Conservation (phyloP, 2,113 vertebrate genomes). For the Fukomys damarensis region DNA sequence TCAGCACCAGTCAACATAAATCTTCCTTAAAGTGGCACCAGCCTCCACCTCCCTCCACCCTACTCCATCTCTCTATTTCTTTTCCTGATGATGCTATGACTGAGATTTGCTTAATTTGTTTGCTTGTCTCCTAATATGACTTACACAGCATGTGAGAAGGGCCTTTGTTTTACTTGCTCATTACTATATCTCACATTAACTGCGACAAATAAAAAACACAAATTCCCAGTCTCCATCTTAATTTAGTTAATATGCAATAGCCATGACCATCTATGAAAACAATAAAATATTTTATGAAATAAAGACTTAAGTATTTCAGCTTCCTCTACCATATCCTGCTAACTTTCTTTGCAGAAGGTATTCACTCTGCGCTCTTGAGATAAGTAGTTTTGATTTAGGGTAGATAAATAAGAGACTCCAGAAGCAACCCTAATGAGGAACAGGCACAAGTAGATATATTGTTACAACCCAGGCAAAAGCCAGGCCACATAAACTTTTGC, state of each 20-base stretch:
- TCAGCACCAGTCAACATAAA: background rate
- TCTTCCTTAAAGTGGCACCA: background rate
- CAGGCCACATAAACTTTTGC: background rate
- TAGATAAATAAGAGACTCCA: background rate
- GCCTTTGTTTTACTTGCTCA: background rate
- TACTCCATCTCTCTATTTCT: background rate
- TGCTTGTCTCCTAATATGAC: background rate
- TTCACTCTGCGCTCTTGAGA: background rate
- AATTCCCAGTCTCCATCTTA: background rate
- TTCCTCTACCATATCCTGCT: background rate
- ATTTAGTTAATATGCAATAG: background rate
- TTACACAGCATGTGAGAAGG: background rate
- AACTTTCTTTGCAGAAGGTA: background rate
- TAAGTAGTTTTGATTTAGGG: conserved; percentile 25
- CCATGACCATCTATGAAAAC: background rate
- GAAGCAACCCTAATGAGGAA: background rate
- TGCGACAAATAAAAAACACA: background rate
- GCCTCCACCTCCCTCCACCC: background rate
- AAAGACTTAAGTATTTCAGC: conserved; percentile 1
- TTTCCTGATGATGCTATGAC: background rate
- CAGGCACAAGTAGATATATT: background rate
- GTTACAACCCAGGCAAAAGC: background rate
- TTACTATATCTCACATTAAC: background rate
- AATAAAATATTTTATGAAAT: background rate
- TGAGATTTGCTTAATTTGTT: background rate